Evolutionary conservation across 2,797 vertebrate species (phyloP).

Genomic region (Lepidocolaptes lacrymiger): DNA sequence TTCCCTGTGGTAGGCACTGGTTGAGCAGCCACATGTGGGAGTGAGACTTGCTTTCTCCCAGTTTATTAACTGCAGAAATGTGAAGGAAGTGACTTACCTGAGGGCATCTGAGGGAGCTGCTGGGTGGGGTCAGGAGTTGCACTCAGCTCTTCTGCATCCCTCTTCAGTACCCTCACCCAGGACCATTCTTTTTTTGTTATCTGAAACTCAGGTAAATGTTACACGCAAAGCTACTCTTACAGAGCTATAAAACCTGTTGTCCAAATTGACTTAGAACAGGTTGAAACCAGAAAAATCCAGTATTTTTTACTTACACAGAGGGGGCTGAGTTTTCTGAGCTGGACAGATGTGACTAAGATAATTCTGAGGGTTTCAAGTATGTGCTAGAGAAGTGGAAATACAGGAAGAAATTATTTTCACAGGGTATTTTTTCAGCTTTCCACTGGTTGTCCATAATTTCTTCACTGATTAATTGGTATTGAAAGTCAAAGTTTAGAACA

Average conservation of each 20-base stretch:
- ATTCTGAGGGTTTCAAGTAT: neutral
- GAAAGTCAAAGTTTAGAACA: neutral
- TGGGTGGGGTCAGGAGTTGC: neutral
- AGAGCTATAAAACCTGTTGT: constrained; percentile 66
- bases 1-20: neutral
- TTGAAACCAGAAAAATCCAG: constrained; percentile 57
- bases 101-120: constrained; percentile 2
- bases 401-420: constrained; percentile 3
- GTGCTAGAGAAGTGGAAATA: constrained; percentile 1
- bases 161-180: neutral
- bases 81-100: neutral
- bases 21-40: neutral
- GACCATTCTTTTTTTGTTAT: constrained; percentile 27
- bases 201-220: constrained; percentile 59
- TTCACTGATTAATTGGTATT: neutral
- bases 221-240: constrained; percentile 36
- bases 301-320: constrained; percentile 29
- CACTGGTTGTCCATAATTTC: neutral
- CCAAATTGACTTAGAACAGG: constrained; percentile 52
- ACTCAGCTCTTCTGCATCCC: neutral
- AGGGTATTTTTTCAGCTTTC: neutral
- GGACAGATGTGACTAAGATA: constrained; percentile 44
- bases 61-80: neutral
- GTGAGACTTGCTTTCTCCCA: neutral
- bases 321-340: constrained; percentile 19